phyloP scores from a whole-genome alignment of 1,140 invertebrate genomes.

The Lasioglossum albipes region DNA sequence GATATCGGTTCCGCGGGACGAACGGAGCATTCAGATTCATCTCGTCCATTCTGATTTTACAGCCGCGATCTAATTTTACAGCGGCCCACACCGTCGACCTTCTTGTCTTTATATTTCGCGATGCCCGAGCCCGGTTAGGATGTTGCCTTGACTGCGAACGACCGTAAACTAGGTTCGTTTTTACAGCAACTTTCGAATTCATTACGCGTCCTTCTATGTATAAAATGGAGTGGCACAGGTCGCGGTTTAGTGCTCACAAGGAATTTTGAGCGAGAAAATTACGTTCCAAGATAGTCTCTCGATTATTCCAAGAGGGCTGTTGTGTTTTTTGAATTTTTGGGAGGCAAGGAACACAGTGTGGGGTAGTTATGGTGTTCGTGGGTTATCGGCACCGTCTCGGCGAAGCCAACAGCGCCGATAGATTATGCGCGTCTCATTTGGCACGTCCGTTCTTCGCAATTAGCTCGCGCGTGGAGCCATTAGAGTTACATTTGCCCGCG shows the following conservation, averaged over 20 bases:
- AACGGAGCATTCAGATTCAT: background rate
- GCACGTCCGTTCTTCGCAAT: conserved; percentile 44
- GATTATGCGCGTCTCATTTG: conserved; percentile 37
- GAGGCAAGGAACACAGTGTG: too few relatives aligned
- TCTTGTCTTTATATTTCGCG: conserved; percentile 11
- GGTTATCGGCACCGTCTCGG: too few relatives aligned
- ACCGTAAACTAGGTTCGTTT: conserved; percentile 11
- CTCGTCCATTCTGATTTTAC: conserved; percentile 21
- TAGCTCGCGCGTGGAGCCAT: conserved; percentile 45
- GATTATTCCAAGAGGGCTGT: too few relatives aligned
- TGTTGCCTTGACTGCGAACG: background rate
- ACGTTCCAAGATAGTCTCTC: too few relatives aligned
- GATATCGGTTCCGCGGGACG: background rate
- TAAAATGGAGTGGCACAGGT: background rate
- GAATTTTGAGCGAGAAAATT: background rate
- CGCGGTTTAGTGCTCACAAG: background rate
- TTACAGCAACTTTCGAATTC: conserved; percentile 2
- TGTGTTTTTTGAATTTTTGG: too few relatives aligned
- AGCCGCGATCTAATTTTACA: conserved; percentile 28
- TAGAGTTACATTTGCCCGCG: conserved; percentile 52
- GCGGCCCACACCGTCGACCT: background rate
- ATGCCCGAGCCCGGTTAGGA: background rate
- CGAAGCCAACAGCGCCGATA: background rate
- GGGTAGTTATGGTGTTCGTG: too few relatives aligned
- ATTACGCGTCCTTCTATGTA: conserved; percentile 15